Evolutionary conservation across 2,888 invertebrate species (phyloP).

Genomic region (Tubulanus polymorphus): DNA sequence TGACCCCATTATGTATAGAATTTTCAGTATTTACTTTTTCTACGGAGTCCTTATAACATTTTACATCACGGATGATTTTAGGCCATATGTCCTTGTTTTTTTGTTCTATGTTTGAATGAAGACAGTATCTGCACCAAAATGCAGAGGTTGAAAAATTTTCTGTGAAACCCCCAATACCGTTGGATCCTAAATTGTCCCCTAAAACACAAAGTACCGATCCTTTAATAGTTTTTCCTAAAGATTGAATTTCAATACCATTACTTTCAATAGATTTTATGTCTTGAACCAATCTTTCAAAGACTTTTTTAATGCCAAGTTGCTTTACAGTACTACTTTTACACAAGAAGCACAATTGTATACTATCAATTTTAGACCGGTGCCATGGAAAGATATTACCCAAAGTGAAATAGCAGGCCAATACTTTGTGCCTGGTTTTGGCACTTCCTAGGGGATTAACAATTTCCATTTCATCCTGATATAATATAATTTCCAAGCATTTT

Average conservation of each 20-base stretch:
- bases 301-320: background rate
- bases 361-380: background rate
- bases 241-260: background rate
- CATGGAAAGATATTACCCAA: background rate
- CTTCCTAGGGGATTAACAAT: background rate
- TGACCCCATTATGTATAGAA: background rate
- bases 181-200: background rate
- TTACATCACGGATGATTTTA: too few species aligned
- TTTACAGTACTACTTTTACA: background rate
- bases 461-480: conserved; percentile 1
- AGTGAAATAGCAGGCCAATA: background rate
- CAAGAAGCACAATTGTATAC: background rate
- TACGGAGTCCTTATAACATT: background rate
- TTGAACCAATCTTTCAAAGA: background rate
- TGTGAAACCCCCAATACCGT: background rate
- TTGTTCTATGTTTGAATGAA: background rate
- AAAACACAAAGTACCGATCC: background rate
- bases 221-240: background rate
- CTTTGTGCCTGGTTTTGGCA: background rate
- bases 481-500: too few species aligned
- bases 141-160: background rate
- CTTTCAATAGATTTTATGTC: background rate
- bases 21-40: background rate
- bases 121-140: background rate
- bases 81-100: background rate